Conservation (phyloP, 2,888 invertebrate genomes). For the Zaprionus lineosus region DNA sequence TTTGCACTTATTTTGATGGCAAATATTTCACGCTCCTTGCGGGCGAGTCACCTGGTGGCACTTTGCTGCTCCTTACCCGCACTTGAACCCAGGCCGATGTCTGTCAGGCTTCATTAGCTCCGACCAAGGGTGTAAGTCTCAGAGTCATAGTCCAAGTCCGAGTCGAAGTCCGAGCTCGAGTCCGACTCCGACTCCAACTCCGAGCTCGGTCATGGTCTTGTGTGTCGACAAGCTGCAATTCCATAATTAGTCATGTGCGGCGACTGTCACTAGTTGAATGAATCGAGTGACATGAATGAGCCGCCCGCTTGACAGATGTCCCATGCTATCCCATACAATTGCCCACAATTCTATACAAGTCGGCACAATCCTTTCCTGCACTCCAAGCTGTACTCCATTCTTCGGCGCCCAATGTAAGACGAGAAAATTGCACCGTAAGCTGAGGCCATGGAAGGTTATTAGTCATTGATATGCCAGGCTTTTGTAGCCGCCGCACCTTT, state of each 20-base stretch:
- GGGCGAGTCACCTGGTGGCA: constrained; percentile 13
- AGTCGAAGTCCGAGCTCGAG: constrained; percentile 14
- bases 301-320: constrained; percentile 69
- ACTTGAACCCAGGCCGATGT: constrained; percentile 30
- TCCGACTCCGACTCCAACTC: constrained; percentile 8
- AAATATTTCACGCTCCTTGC: constrained; percentile 70
- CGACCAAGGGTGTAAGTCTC: constrained; percentile 22
- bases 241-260: constrained; percentile 76
- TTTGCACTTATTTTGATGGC: constrained; percentile 68
- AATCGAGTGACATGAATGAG: constrained; percentile 13
- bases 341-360: no score
- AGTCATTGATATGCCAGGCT: constrained; percentile 65
- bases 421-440: constrained; percentile 54
- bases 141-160: constrained; percentile 12
- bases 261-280: constrained; percentile 48
- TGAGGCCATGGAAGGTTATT: constrained; percentile 48
- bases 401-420: constrained; percentile 16
- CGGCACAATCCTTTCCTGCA: neutral
- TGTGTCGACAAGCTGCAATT: constrained; percentile 56
- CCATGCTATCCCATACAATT: constrained; percentile 34
- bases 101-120: constrained; percentile 73
- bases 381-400: neutral
- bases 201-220: constrained; percentile 27
- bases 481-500: constrained; percentile 62
- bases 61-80: constrained; percentile 38